phyloP scores from a whole-genome alignment of 2,797 vertebrate species.

The Parauchenoglanis ngamensis region DNA sequence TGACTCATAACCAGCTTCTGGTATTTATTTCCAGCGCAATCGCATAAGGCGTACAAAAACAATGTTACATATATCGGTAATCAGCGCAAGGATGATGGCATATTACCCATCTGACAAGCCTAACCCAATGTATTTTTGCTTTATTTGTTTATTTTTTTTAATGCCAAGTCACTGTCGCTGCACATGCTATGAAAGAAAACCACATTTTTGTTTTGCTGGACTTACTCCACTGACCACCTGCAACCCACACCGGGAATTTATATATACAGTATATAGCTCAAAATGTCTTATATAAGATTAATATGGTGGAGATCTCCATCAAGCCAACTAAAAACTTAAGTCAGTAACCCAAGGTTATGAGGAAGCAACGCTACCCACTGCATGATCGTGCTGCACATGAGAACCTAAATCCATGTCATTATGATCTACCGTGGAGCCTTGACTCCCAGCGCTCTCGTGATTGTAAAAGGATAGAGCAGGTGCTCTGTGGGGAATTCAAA shows the following conservation, averaged over 20 bases:
- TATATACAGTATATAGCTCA: background rate
- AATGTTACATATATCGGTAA: background rate
- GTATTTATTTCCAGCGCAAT: background rate
- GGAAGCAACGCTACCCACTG: background rate
- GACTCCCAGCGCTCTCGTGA: constrained; percentile 14
- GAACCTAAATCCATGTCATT: background rate
- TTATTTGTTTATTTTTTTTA: background rate
- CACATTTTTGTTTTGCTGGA: background rate
- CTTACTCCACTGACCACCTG: background rate
- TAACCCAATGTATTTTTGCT: background rate
- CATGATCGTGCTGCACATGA: background rate
- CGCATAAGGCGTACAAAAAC: background rate
- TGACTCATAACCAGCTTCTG: background rate
- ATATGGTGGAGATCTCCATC: background rate
- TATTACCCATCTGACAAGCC: background rate
- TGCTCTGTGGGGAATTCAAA: constrained; percentile 30
- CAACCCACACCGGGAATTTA: background rate
- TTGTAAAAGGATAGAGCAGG: constrained; percentile 25
- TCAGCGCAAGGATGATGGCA: too few species aligned
- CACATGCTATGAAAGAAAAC: background rate
- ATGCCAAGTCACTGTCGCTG: background rate
- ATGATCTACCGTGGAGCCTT: background rate
- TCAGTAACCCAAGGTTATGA: background rate
- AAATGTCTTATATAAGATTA: too few species aligned
- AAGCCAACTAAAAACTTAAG: background rate